These are phyloP conservation scores for Yasuhikotakia modesta DNA, from an alignment of 2,797 vertebrate species.

Conservation along the genomic window DNA sequence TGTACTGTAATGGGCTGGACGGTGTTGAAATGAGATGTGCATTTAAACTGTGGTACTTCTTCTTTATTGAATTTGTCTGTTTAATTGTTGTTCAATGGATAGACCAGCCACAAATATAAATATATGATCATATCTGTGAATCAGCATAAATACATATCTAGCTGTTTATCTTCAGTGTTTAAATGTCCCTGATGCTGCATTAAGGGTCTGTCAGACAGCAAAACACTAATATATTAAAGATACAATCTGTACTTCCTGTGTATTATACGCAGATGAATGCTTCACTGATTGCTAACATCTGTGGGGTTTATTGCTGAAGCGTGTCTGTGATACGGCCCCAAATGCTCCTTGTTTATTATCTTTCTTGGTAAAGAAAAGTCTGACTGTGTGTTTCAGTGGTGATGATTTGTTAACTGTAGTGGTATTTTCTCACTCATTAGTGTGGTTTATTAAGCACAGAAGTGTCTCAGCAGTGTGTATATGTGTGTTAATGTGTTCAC, in stretches of 20 bases:
- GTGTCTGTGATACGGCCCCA: not conserved
- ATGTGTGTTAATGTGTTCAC: conserved; percentile 16
- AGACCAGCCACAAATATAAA: conserved; percentile 50
- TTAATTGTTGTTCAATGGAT: conserved; percentile 57
- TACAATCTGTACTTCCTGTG: not conserved
- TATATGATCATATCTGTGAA: conserved; percentile 56
- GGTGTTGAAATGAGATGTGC: conserved; percentile 65
- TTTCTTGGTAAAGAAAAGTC: not conserved
- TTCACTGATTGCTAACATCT: not conserved
- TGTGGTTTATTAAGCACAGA: conserved; percentile 43
- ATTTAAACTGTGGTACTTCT: conserved; percentile 67
- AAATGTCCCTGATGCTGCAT: conserved; percentile 62
- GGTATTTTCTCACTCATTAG: conserved; percentile 11
- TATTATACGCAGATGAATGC: not conserved
- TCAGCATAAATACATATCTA: conserved; percentile 50
- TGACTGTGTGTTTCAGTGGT: conserved; percentile 11
- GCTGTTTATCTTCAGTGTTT: conserved; percentile 56
- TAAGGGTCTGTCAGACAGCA: conserved; percentile 58
- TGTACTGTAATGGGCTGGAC: conserved; percentile 66
- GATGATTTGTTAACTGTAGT: conserved; percentile 11
- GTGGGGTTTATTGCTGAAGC: conserved; percentile 3
- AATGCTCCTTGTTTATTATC: not conserved
- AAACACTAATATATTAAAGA: conserved; percentile 18
- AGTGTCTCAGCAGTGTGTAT: conserved; percentile 13
- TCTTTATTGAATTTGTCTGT: conserved; percentile 59